phyloP scores from a whole-genome alignment of 2,113 vertebrate species.

The Perca flavescens region DNA sequence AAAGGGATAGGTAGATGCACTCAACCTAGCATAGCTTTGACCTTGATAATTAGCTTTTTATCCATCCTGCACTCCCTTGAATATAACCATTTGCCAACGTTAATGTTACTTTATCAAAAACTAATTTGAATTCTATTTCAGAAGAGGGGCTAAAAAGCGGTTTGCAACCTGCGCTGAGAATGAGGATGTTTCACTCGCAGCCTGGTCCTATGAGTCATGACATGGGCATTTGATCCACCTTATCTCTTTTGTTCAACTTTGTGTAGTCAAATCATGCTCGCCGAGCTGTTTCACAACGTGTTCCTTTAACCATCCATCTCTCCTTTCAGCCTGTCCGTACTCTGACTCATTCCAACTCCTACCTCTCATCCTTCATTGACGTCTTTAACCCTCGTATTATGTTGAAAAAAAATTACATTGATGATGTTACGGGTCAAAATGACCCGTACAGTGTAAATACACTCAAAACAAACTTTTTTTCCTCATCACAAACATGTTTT shows the following conservation, averaged over 20 bases:
- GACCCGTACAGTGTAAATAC: too few relatives aligned
- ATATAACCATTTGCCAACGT: neutral
- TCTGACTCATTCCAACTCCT: conserved; percentile 67
- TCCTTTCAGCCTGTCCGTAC: conserved; percentile 11
- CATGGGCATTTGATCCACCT: conserved; percentile 41
- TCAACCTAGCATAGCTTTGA: neutral
- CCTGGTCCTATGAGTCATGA: conserved; percentile 61
- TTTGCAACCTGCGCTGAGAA: conserved; percentile 3
- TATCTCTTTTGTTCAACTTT: conserved; percentile 55
- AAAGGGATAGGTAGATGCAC: neutral
- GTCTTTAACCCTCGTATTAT: too few relatives aligned
- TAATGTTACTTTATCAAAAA: neutral
- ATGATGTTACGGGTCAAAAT: too few relatives aligned
- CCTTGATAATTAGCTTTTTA: neutral
- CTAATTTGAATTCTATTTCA: neutral
- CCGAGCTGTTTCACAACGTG: conserved; percentile 52
- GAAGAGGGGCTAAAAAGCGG: neutral
- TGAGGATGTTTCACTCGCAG: conserved; percentile 25
- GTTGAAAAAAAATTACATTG: too few relatives aligned
- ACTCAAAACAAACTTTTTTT: too few relatives aligned
- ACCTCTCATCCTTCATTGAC: conserved; percentile 42
- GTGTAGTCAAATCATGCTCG: conserved; percentile 29
- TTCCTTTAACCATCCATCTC: conserved; percentile 43
- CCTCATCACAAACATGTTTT: too few relatives aligned
- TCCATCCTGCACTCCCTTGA: neutral